These are phyloP conservation scores for Bagarius yarrelli DNA, from an alignment of 2,113 vertebrate species.

Conservation along the genomic window DNA sequence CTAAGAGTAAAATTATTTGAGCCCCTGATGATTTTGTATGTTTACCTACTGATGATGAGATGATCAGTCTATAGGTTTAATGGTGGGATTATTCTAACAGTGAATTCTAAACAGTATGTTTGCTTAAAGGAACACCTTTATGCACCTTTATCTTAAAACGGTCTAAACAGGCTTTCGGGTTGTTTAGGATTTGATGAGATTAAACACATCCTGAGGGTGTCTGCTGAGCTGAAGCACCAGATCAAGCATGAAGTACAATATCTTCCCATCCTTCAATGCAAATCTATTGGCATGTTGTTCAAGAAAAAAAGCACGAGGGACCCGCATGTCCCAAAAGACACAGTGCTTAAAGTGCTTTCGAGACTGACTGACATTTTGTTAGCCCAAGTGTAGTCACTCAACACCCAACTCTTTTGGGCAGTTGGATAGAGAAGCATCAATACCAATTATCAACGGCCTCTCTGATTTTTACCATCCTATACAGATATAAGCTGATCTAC, in stretches of 20 bases:
- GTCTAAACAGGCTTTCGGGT: constrained; percentile 12
- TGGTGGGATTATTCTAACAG: no score
- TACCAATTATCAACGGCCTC: constrained; percentile 88
- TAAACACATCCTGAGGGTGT: constrained; percentile 84
- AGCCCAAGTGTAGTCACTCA: constrained; percentile 84
- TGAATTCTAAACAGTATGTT: neutral
- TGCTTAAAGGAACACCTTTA: constrained; percentile 48
- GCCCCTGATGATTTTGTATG: no score
- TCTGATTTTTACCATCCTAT: constrained; percentile 87
- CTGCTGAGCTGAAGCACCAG: constrained; percentile 83
- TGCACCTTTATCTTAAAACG: constrained; percentile 46
- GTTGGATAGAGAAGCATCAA: constrained; percentile 77
- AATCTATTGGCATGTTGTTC: no score
- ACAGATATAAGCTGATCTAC: constrained; percentile 92
- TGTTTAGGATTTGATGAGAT: constrained; percentile 75
- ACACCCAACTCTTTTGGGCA: constrained; percentile 80
- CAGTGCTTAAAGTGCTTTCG: constrained; percentile 87
- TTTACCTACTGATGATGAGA: no score
- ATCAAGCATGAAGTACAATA: constrained; percentile 85
- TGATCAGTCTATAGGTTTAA: no score
- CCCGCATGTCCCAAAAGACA: no score
- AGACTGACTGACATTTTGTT: constrained; percentile 85
- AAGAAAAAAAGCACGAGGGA: no score
- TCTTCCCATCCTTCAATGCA: no score
- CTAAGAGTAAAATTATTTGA: no score